A percentile compares a stretch with the other conserved stretches of the same genome.
These are phyloP conservation scores for Cebidichthys violaceus DNA, from an alignment of 2,113 vertebrate species.

Conservation along the genomic window DNA sequence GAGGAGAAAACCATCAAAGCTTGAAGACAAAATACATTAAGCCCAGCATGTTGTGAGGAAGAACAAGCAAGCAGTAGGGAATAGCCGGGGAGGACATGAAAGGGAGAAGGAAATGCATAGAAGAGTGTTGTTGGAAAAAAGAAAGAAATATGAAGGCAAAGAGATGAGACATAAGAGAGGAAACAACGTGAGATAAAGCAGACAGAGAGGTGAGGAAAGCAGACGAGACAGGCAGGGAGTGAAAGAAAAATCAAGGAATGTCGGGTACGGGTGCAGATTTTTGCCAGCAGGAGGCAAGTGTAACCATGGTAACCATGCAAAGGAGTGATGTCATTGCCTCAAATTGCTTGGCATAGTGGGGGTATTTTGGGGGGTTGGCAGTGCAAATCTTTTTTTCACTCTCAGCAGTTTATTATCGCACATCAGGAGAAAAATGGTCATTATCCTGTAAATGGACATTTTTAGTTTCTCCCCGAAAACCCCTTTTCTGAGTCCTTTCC, in stretches of 20 bases:
- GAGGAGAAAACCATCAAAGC: background rate
- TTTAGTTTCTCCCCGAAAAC: background rate
- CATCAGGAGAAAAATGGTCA: constrained; percentile 23
- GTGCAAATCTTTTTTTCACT: constrained; percentile 15
- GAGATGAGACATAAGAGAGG: constrained; percentile 2
- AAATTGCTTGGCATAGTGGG: constrained; percentile 42
- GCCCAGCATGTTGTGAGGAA: background rate
- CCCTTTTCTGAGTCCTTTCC: background rate
- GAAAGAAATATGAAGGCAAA: background rate
- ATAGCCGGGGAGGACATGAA: background rate
- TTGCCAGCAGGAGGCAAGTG: constrained; percentile 56
- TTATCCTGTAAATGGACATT: background rate
- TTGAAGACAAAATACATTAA: background rate
- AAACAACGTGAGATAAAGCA: constrained; percentile 6
- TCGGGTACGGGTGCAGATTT: constrained; percentile 52
- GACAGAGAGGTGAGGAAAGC: constrained; percentile 16
- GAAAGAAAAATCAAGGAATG: constrained; percentile 32
- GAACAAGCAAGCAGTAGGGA: background rate
- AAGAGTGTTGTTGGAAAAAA: background rate
- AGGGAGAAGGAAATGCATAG: background rate
- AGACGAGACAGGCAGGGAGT: constrained; percentile 14
- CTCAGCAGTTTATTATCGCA: constrained; percentile 40
- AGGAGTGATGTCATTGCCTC: constrained; percentile 71
- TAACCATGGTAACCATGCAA: constrained; percentile 79
- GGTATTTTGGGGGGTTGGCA: constrained; percentile 21